Base-by-base conservation (phyloP, 2,797 vertebrate species). In the Sparidentex hasta region DNA sequence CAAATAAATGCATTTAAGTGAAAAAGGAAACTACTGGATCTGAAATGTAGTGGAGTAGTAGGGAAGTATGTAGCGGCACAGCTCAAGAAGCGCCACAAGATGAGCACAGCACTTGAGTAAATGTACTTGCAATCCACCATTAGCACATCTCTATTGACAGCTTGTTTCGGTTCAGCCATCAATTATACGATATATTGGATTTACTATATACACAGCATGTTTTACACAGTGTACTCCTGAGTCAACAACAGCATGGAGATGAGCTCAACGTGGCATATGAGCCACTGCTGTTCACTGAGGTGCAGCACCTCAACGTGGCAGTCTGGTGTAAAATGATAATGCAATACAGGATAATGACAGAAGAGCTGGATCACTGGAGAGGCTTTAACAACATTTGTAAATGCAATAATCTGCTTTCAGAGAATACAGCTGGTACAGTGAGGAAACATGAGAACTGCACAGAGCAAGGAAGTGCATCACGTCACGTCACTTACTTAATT, bases 361-460 rank as follows among this genome's bases (percentile, higher is more conserved):
- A 9, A 6, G 12, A 57, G 2, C 44, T 47, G 62, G 27, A 43
- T 33, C 4, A 48, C 25, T 55, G 11, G 3, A 29, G 48, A 44
- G 3, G 20, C 44, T 71, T 68, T 72, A 64, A 87, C 64, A 64
- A 23, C 18, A 68, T 77, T 75, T 77, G 56, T 76, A 65, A 74
- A 56, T n/a, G 11, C 12, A 80, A 57, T 62, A 65, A 71, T 48
- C 25, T 67, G 8, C 43, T 80, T 68, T 65, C 17, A 33, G 50
- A 48, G 44, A 67, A 78, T 46, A 51, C 25, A 74, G 18, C 20
- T 6, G 52, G 38, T 11, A 2, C 38, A 11, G 38, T 9, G 11
- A 65, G 25, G 76, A 58, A 78, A 75, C 67, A 54, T 54, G 62
- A 74, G 23, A 58, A 50, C 52, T 56, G 50, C 55, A 47, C 18